Evolutionary conservation across 2,797 vertebrate species (phyloP), one percentile per base, ranked within the genome.

Genomic region (Eulemur albifrons): DNA sequence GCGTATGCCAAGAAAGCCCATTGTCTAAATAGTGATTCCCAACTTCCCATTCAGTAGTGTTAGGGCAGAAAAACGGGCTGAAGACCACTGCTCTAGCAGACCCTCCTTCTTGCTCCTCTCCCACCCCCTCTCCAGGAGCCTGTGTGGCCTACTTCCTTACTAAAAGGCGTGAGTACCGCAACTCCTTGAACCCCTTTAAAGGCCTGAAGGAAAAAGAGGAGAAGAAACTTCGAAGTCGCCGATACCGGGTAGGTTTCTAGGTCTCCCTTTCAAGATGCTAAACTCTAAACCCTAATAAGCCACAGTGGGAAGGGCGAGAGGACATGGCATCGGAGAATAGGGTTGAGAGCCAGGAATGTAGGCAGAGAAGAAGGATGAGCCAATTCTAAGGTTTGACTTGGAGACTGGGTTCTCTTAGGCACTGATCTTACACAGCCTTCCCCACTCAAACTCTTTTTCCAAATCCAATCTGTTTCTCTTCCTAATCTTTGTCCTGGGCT

Each of bases 121-220:
- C 69, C 25, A 35, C 76, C 88, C 27, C 89, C 9, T n/a, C 50
- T 1, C 35, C 82, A 98, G 98, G 98, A 94, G 98, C 98, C 59
- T 98, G 98, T 54, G 98, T 98, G 85, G 98, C 98, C 50, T 98
- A 98, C 93, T 98, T 98, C 92, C 97, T 98, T 45, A 98, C 98
- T 27, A 98, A 98, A 92, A 98, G 98, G 67, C 98, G 98, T 8
- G 98, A 98, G 80, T 98, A 98, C 84, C 98, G 98, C 63, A 98
- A 98, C 93, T 98, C 98, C 30, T 95, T 98, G 90, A 98, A 98
- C 86, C 98, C 98, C 7, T 98, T 98, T 96, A 98, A 98, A 96
- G 98, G 98, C 43, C 97, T 98, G 59, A 98, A 98, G 87, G 98
- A 98, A 83, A 98, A 98, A 86, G 98, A 98, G 73, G 98, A 98